phyloP scores from a whole-genome alignment of 64 coral and sea anemone species.

The Montipora sp. region DNA sequence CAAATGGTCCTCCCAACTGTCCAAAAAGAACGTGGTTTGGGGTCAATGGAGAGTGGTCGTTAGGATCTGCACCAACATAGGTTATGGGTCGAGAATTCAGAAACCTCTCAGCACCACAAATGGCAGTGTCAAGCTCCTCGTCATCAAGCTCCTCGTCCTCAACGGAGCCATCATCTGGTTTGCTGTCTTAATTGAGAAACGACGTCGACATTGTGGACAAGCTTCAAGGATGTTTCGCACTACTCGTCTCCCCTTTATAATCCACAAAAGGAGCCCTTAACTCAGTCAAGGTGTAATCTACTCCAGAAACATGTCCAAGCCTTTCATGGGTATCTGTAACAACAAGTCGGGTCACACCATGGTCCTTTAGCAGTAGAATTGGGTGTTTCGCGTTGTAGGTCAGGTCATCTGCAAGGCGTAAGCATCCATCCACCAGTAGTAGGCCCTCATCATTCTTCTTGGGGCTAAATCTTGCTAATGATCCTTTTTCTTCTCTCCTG shows the following conservation, averaged over 20 bases:
- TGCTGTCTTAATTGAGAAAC: conserved; percentile 18
- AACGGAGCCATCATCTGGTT: conserved; percentile 54
- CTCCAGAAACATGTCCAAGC: conserved; percentile 24
- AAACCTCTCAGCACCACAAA: conserved; percentile 40
- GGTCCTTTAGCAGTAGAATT: conserved; percentile 61
- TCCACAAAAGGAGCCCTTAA: conserved; percentile 63
- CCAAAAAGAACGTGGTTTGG: conserved; percentile 56
- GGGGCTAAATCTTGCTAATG: conserved; percentile 30
- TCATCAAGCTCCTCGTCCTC: conserved; percentile 31
- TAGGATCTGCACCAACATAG: conserved; percentile 30
- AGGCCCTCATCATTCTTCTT: neutral
- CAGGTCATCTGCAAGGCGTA: conserved; percentile 33
- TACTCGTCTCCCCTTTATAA: conserved; percentile 55
- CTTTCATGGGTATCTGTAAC: conserved; percentile 7
- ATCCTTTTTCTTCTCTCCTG: conserved; percentile 34
- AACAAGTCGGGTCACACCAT: conserved; percentile 52
- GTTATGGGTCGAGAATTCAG: conserved; percentile 57
- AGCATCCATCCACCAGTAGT: conserved; percentile 38
- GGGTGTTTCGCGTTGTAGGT: conserved; percentile 54
- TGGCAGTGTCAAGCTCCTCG: conserved; percentile 52
- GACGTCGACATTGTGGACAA: conserved; percentile 44
- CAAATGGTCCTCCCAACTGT: conserved; percentile 54
- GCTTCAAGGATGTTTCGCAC: conserved; percentile 29
- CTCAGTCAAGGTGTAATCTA: conserved; percentile 27
- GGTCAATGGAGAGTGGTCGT: conserved; percentile 36